These are phyloP conservation scores for Caenorhabditis sp. DNA, from an alignment of 2,888 invertebrate genomes.

Conservation along the genomic window DNA sequence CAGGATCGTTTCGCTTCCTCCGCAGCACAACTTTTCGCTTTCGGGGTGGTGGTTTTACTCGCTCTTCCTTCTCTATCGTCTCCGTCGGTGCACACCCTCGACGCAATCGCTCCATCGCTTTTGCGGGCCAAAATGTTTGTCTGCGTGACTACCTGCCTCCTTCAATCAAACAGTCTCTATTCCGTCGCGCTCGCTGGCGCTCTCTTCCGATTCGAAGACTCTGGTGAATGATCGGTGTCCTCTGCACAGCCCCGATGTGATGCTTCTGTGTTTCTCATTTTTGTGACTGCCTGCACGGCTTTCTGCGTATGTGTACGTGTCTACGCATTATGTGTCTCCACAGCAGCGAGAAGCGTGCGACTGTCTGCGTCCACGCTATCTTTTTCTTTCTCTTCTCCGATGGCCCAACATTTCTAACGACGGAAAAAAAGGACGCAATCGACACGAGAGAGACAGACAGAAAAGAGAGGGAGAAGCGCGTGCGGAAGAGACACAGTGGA, in stretches of 20 bases:
- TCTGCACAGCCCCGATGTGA: constrained; percentile 9
- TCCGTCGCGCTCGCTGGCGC: too few species aligned
- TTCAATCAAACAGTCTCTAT: constrained; percentile 2
- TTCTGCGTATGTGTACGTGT: constrained; percentile 31
- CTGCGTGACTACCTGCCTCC: constrained; percentile 15
- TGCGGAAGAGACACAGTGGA: constrained; percentile 3
- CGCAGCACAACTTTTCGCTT: constrained; percentile 29
- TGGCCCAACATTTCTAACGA: constrained; percentile 4
- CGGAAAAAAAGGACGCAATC: constrained; percentile 20
- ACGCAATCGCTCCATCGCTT: constrained; percentile 14
- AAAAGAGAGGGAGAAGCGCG: constrained; percentile 6
- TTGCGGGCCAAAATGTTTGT: constrained; percentile 32
- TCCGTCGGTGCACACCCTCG: constrained; percentile 14
- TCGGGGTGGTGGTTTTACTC: constrained; percentile 24
- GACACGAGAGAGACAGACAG: constrained; percentile 13
- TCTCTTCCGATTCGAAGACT: constrained; percentile 17
- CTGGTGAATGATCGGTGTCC: constrained; percentile 50
- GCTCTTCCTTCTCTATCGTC: constrained; percentile 2
- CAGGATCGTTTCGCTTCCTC: constrained; percentile 21
- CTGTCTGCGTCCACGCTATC: constrained; percentile 32
- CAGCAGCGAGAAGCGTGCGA: constrained; percentile 18
- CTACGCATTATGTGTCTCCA: constrained; percentile 27
- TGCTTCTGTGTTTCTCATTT: constrained; percentile 49
- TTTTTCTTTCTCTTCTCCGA: constrained; percentile 5
- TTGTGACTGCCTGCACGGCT: constrained; percentile 41